Evolutionary conservation across 2,113 vertebrate genomes (phyloP), one percentile per base, ranked within the genome.

Genomic region (Petromus typicus): DNA sequence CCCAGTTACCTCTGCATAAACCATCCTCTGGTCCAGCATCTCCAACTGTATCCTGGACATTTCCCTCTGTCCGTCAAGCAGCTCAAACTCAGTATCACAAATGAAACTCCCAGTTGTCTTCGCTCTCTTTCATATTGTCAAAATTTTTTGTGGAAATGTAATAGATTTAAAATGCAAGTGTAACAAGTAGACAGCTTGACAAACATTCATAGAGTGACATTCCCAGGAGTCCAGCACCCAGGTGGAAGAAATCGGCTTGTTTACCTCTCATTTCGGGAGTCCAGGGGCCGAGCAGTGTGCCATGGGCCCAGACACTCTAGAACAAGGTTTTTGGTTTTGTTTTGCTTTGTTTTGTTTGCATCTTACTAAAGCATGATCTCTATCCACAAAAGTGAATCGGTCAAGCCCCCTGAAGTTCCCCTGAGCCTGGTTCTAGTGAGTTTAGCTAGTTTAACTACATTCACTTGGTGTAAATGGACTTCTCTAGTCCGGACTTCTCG

Each of bases 251-350:
- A n/a, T n/a, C n/a, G n/a, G n/a, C n/a, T n/a, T n/a, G n/a, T n/a
- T n/a, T n/a, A n/a, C n/a, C n/a, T n/a, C n/a, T n/a, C n/a, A n/a
- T n/a, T n/a, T n/a, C 0, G 34, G 43, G 43, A 5, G 14, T 22
- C 0, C 0, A 56, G 45, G 18, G 11, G 48, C 51, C 25, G 51
- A 40, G 23, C 0, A 34, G 4, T 54, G 6, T 37, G 8, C 34
- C 32, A 32, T 40, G 18, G 32, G 37, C 32, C 75, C 64, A 59
- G 73, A 81, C 4, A 43, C 4, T 27, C 64, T n/a, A 0, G 3
- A 5, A 69, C 23, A 80, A 63, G 40, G 27, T n/a, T 45, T 40
- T 75, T 48, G 51, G 7, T 75, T 57, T 56, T 64, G 20, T 64
- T 59, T 64, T 9, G 20, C 45, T 10, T 40, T 25, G 37, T 0